Evolutionary conservation across 1,140 invertebrate genomes (phyloP).

Genomic region (Pseudomyrmex dendroicus): DNA sequence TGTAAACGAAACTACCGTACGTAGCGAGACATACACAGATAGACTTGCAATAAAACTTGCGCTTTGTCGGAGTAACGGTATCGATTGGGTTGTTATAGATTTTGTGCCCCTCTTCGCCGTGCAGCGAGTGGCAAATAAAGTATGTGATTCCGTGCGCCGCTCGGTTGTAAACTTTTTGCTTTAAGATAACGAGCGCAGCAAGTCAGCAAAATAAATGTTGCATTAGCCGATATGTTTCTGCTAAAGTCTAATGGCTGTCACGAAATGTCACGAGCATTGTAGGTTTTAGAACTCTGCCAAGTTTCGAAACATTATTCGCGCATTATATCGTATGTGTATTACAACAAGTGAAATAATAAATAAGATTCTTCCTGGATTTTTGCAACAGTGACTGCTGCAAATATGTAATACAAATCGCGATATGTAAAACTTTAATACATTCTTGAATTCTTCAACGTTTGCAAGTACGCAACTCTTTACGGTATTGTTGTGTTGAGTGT

Average conservation of each 20-base stretch:
- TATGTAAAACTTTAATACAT: background rate
- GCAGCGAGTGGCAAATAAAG: background rate
- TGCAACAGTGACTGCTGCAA: background rate
- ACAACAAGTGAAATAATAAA: background rate
- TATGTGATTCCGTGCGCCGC: background rate
- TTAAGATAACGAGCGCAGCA: background rate
- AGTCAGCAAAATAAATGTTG: constrained; percentile 22
- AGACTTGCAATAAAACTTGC: background rate
- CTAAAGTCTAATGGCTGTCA: background rate
- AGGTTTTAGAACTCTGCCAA: background rate
- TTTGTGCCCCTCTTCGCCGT: background rate
- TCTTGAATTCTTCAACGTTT: constrained; percentile 1
- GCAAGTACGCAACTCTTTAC: background rate
- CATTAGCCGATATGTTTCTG: background rate
- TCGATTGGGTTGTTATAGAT: constrained; percentile 11
- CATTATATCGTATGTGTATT: background rate
- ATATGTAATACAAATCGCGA: background rate
- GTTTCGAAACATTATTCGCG: background rate
- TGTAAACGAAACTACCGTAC: background rate
- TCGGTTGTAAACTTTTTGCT: background rate
- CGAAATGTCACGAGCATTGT: background rate
- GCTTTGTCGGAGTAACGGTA: constrained; percentile 5
- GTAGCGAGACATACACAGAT: background rate
- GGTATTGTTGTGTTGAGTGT: background rate
- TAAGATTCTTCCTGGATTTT: background rate